phyloP scores from a whole-genome alignment of 1,140 invertebrate species.

The Aphaenogaster floridana region DNA sequence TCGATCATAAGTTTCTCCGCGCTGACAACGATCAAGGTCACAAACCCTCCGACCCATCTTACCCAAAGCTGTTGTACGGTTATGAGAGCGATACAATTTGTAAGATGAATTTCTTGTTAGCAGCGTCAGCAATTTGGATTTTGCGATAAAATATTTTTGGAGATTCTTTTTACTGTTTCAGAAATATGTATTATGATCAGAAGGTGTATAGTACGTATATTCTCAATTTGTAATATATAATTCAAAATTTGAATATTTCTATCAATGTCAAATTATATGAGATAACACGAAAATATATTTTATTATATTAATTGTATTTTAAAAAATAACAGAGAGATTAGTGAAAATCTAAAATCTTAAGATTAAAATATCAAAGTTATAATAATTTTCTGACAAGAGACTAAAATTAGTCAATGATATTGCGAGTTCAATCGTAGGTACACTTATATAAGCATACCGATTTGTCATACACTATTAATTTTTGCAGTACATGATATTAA shows the following conservation, averaged over 20 bases:
- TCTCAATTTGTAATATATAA: background rate
- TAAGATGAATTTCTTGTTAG: conserved; percentile 57
- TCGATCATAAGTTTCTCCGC: conserved; percentile 40
- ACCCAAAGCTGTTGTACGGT: background rate
- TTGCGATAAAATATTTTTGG: background rate
- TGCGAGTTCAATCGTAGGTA: no score
- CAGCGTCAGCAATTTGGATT: conserved; percentile 34
- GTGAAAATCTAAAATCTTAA: background rate
- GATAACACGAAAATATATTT: background rate
- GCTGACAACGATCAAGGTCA: conserved; percentile 52
- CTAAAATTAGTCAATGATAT: background rate
- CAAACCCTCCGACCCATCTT: conserved; percentile 35
- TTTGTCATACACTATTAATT: no score
- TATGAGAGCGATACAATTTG: conserved; percentile 54
- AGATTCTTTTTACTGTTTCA: background rate
- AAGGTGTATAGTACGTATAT: background rate
- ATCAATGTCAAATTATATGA: background rate
- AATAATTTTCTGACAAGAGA: background rate
- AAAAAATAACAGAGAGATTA: background rate
- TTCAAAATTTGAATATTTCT: background rate
- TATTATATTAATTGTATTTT: background rate
- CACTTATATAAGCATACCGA: no score
- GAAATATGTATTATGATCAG: background rate
- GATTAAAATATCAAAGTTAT: background rate
- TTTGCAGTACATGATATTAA: background rate